Evolutionary conservation across 2,888 invertebrate genomes (phyloP).

Genomic region (Halocaridina rubra): DNA sequence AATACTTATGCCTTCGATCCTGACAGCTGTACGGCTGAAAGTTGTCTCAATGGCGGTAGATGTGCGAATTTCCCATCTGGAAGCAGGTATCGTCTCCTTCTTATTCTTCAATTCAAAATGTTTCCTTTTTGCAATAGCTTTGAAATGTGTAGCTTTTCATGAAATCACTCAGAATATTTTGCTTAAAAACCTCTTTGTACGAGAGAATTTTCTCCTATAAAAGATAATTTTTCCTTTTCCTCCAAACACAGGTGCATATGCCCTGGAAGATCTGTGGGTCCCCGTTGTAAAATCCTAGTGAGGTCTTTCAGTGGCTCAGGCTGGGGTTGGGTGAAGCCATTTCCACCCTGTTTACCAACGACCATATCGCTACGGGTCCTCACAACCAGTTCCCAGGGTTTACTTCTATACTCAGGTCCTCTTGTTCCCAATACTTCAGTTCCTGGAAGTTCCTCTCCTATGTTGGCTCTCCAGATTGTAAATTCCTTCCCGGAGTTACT

Average conservation of each 20-base stretch:
- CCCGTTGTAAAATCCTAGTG: slow-evolving; percentile 38
- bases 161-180: neutral
- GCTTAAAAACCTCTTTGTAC: neutral
- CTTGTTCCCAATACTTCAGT: slow-evolving; percentile 2
- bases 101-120: neutral
- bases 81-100: slow-evolving; percentile 5
- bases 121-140: neutral
- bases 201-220: neutral
- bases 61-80: slow-evolving; percentile 3
- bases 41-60: slow-evolving; percentile 55
- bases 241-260: slow-evolving; percentile 52
- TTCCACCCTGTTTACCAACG: slow-evolving; percentile 51
- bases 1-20: neutral
- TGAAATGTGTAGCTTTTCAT: neutral
- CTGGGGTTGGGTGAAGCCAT: slow-evolving; percentile 55
- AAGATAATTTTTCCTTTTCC: neutral
- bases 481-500: slow-evolving; percentile 35
- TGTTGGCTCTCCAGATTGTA: slow-evolving; percentile 39
- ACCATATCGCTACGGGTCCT: slow-evolving; percentile 52
- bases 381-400: slow-evolving; percentile 41
- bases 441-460: neutral
- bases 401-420: slow-evolving; percentile 40
- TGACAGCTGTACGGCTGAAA: slow-evolving; percentile 1
- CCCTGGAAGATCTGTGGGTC: slow-evolving; percentile 45
- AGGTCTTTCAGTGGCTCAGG: slow-evolving; percentile 42